These are phyloP conservation scores for Lagorchestes hirsutus DNA, from an alignment of 2,797 vertebrate species.

Conservation along the genomic window DNA sequence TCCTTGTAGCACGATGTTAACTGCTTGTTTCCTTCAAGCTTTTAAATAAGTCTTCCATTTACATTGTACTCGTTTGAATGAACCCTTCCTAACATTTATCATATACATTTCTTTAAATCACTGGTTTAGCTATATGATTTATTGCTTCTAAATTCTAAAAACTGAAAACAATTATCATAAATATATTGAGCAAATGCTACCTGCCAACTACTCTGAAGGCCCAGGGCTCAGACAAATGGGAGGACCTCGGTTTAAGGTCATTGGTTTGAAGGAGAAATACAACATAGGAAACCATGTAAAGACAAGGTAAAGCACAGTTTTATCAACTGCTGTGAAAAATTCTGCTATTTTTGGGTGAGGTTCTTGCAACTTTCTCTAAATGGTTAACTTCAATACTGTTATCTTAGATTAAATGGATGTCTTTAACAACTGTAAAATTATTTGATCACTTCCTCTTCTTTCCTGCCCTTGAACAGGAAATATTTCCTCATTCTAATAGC, in stretches of 20 bases:
- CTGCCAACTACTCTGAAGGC: neutral
- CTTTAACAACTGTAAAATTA: neutral
- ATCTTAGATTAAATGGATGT: neutral
- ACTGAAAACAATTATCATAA: neutral
- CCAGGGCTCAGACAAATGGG: neutral
- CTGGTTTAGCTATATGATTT: neutral
- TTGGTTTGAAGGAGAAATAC: neutral
- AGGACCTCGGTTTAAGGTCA: neutral
- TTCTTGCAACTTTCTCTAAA: neutral
- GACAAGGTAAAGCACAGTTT: neutral
- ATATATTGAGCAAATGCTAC: neutral
- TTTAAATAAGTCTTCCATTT: neutral
- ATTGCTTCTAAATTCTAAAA: neutral
- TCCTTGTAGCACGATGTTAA: conserved; percentile 12
- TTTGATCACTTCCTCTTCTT: neutral
- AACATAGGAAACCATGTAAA: neutral
- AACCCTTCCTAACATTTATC: neutral
- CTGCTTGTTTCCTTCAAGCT: neutral
- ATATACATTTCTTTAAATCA: neutral
- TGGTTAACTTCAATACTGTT: neutral
- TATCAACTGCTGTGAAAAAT: neutral
- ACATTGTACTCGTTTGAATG: neutral
- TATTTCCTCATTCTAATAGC: neutral
- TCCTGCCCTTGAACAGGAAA: neutral
- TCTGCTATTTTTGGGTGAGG: neutral